Evolutionary conservation across 2,113 vertebrate species (phyloP).

Genomic region (Gymnorhina tibicen): DNA sequence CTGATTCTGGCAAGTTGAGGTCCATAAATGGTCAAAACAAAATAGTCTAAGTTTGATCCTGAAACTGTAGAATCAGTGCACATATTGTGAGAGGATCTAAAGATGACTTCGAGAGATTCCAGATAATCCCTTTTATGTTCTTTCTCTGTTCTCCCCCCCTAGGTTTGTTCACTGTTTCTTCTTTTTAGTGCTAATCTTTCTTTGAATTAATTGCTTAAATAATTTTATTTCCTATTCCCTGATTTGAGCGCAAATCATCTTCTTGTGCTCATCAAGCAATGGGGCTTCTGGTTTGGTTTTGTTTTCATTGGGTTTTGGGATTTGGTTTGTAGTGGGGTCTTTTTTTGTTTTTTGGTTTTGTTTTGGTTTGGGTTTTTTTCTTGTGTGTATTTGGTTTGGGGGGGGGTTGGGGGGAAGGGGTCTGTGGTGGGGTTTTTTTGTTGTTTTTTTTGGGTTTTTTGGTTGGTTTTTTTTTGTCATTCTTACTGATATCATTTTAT

Average conservation of each 20-base stretch:
- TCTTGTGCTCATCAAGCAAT: background rate
- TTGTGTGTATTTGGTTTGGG: background rate
- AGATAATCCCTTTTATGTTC: background rate
- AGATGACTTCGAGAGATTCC: background rate
- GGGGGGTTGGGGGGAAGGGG: accelerated
- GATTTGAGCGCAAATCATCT: background rate
- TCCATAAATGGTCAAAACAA: background rate
- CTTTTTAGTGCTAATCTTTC: background rate
- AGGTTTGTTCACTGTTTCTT: background rate
- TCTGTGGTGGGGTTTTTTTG: background rate
- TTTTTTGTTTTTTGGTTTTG: background rate
- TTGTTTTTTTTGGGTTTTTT: background rate
- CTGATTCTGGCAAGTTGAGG: background rate
- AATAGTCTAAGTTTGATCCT: background rate
- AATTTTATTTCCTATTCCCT: background rate
- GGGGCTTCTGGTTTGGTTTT: background rate
- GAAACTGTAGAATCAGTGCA: background rate
- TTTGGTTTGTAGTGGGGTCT: background rate
- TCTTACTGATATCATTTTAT: background rate
- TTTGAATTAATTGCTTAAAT: background rate
- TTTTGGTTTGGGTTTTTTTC: background rate
- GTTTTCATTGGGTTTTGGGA: background rate
- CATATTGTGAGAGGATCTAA: background rate
- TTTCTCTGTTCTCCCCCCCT: background rate
- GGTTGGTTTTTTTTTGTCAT: background rate